Evolutionary conservation across 2,113 vertebrate genomes (phyloP).

Genomic region (Cebidichthys violaceus): DNA sequence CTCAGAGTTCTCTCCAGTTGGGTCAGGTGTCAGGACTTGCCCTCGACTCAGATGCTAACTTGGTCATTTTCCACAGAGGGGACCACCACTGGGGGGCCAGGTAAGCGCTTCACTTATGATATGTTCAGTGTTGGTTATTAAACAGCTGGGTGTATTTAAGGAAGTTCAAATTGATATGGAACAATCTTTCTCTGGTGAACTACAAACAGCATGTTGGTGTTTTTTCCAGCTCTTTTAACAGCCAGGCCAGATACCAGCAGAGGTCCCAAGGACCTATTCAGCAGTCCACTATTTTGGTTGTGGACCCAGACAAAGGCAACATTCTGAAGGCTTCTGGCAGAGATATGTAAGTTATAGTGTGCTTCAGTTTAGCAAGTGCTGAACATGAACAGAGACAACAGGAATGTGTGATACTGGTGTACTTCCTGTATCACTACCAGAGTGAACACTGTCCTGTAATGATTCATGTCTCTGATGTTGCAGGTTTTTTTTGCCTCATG

Average conservation of each 20-base stretch:
- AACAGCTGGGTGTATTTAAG: not conserved
- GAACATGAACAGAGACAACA: not conserved
- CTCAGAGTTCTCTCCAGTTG: constrained; percentile 86
- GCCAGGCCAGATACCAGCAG: constrained; percentile 89
- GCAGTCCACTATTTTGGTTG: constrained; percentile 92
- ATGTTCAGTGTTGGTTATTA: not conserved
- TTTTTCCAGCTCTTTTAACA: constrained; percentile 90
- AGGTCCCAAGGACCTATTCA: constrained; percentile 92
- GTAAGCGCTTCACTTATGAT: constrained; percentile 78
- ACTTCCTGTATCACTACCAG: not conserved
- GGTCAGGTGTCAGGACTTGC: constrained; percentile 96
- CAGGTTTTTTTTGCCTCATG: constrained; percentile 97
- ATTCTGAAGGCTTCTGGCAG: constrained; percentile 89
- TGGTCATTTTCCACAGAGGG: constrained; percentile 96
- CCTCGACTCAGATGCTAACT: constrained; percentile 88
- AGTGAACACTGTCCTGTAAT: not conserved
- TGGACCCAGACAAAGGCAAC: constrained; percentile 87
- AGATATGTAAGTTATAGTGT: constrained; percentile 87
- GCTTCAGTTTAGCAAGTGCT: not conserved
- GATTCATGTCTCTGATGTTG: constrained; percentile 13
- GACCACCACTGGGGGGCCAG: constrained; percentile 91
- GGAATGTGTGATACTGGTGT: not conserved
- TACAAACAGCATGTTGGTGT: not conserved
- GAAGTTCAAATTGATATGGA: not conserved
- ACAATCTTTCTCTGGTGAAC: not conserved